phyloP scores from a whole-genome alignment of 2,888 invertebrate species.

The Spilosoma lubricipeda region DNA sequence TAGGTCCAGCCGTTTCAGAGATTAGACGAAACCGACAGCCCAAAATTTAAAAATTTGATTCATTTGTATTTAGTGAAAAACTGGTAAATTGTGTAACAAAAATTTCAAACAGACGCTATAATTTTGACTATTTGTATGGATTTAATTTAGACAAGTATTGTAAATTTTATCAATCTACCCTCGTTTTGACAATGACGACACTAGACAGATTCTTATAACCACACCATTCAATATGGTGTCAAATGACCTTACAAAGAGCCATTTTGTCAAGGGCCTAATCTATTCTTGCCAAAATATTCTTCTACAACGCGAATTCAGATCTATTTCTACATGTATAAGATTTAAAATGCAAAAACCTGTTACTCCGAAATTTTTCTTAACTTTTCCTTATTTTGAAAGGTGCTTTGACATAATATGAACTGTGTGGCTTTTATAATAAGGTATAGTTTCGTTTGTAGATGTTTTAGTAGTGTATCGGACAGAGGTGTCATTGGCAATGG shows the following conservation, averaged over 20 bases:
- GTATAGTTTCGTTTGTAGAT: slow-evolving; percentile 20
- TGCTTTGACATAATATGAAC: slow-evolving; percentile 5
- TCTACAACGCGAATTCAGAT: slow-evolving; percentile 16
- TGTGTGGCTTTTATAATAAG: accelerated
- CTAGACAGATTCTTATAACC: slow-evolving; percentile 49
- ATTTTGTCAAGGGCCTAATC: slow-evolving; percentile 51
- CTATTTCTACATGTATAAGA: neutral
- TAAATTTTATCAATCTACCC: slow-evolving; percentile 35
- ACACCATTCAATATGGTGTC: slow-evolving; percentile 55
- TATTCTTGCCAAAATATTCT: slow-evolving; percentile 17
- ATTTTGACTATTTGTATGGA: no score
- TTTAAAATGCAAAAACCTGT: neutral
- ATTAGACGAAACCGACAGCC: no score
- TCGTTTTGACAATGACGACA: slow-evolving; percentile 50
- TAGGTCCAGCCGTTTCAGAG: no score
- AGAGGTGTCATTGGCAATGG: slow-evolving; percentile 57
- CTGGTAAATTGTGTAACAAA: no score
- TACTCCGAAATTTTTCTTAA: neutral
- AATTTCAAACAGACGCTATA: no score
- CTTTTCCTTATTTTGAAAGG: neutral
- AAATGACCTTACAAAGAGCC: slow-evolving; percentile 63
- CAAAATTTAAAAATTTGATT: no score
- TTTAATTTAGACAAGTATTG: neutral
- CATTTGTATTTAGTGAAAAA: no score
- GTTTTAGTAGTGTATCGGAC: slow-evolving; percentile 12